phyloP scores from a whole-genome alignment of 2,113 vertebrate genomes.

The Lagopus muta region DNA sequence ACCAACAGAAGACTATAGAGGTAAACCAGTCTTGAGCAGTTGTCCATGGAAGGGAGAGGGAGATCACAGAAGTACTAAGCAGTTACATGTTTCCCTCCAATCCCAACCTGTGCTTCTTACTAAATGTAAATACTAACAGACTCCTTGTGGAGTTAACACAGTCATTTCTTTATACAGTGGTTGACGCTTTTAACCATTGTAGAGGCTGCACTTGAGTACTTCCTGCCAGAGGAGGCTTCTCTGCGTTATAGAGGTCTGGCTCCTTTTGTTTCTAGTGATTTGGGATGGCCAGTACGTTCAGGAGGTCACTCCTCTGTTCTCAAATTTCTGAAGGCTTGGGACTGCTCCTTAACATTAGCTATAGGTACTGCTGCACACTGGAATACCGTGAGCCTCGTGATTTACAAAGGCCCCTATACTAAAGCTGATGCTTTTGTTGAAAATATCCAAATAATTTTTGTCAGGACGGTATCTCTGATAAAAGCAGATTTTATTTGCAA shows the following conservation, averaged over 20 bases:
- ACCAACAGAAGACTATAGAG: constrained; percentile 98
- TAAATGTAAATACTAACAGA: constrained; percentile 11
- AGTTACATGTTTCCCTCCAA: neutral
- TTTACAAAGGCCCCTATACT: neutral
- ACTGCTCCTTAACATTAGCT: neutral
- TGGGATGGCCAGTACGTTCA: neutral
- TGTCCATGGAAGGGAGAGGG: neutral
- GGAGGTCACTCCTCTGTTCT: neutral
- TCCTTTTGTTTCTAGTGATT: neutral
- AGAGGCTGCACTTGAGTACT: neutral
- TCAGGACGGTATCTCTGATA: no score
- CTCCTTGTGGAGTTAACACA: neutral
- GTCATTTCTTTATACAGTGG: neutral
- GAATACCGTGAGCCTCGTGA: neutral
- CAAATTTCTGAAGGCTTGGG: neutral
- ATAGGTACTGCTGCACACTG: neutral
- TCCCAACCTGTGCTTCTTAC: neutral
- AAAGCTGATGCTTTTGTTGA: neutral
- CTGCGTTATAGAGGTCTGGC: neutral
- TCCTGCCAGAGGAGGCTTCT: neutral
- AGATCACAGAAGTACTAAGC: neutral
- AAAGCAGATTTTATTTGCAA: no score
- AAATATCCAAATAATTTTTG: no score
- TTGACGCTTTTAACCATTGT: neutral
- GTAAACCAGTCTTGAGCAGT: constrained; percentile 68